Base-by-base conservation (phyloP, 2,888 invertebrate species). In the Halictus quadricinctus region DNA sequence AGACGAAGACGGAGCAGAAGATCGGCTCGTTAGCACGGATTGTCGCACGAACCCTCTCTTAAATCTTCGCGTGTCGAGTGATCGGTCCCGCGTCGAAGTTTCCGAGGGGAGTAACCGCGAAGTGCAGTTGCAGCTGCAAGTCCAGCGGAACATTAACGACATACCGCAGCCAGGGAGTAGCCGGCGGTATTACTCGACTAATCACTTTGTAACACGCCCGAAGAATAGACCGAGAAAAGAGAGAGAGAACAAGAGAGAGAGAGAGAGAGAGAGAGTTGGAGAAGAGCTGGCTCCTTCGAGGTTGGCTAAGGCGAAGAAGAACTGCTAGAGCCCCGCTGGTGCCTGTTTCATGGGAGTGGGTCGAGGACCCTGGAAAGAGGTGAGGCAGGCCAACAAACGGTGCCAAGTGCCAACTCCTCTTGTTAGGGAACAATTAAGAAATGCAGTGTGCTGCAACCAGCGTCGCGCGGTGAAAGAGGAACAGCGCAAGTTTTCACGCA, bases 381-480 rank as follows among this genome's bases (percentile, higher is more conserved):
- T 85, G 89, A 88, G 88, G 81, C 89, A 85, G 88, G 91, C 91
- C 91, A 92, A 90, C 90, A 90, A 92, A 91, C 89, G 90, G 90
- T 91, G 91, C 92, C 92, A 92, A 92, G 91, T 93, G 91, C 88
- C 92, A 93, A 93, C 90, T 92, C 91, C 90, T 91, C 93, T 93
- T 93, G 93, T 93, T 93, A 92, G 92, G 90, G 91, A 92, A 93
- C 94, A 93, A 93, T 94, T 93, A 94, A 94, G 93, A 91, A 93
- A 92, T 92, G 91, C 93, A 91, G 90, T 84, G 88, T 84, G 91
- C 90, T 84, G 91, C 91, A 91, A 91, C 90, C 91, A 86, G 77
- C 86, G 79, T 43, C 70, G 54, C 81, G 75, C 69, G 48, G 64
- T 58, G 81, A 70, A 80, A 72, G 82, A 88, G 86, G 82, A 89